These are phyloP conservation scores for Scaptomyza parva DNA, from an alignment of 2,888 invertebrate species.

Conservation along the genomic window DNA sequence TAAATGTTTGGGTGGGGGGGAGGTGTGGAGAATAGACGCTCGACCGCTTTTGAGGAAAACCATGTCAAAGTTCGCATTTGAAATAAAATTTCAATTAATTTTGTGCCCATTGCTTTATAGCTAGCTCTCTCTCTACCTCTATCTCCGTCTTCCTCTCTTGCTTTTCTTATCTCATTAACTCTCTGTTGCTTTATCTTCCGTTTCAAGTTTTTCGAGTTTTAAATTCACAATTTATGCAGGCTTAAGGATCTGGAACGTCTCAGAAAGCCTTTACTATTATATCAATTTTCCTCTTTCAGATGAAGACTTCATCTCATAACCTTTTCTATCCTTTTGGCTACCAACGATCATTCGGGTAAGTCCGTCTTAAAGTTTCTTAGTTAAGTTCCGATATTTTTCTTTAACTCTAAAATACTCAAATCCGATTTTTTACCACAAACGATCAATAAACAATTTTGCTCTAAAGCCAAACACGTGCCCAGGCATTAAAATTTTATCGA, in stretches of 20 bases:
- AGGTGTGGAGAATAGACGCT: conserved; percentile 23
- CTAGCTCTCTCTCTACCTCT: conserved; percentile 11
- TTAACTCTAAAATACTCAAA: neutral
- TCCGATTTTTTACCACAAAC: conserved; percentile 1
- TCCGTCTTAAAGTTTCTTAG: neutral
- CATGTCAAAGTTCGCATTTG: conserved; percentile 72
- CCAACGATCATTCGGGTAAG: neutral
- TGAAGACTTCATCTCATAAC: too few relatives aligned
- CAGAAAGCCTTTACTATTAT: neutral
- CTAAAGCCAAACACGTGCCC: conserved; percentile 63
- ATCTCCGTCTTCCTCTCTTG: conserved; percentile 1
- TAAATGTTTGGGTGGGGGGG: neutral
- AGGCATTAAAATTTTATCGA: conserved; percentile 20
- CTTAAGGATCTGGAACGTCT: conserved; percentile 15
- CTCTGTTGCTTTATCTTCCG: neutral
- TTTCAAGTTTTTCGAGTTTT: conserved; percentile 2
- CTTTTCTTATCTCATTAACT: conserved; percentile 24
- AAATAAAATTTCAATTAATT: conserved; percentile 75
- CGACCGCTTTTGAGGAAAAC: conserved; percentile 57
- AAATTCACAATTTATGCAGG: conserved; percentile 19
- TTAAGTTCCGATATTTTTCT: neutral
- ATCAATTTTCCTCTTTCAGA: too few relatives aligned
- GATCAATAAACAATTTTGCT: conserved; percentile 42
- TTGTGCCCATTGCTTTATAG: conserved; percentile 43
- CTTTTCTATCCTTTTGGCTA: too few relatives aligned